Conservation (phyloP, 2,113 vertebrate genomes). For the Pterocles orientalis region DNA sequence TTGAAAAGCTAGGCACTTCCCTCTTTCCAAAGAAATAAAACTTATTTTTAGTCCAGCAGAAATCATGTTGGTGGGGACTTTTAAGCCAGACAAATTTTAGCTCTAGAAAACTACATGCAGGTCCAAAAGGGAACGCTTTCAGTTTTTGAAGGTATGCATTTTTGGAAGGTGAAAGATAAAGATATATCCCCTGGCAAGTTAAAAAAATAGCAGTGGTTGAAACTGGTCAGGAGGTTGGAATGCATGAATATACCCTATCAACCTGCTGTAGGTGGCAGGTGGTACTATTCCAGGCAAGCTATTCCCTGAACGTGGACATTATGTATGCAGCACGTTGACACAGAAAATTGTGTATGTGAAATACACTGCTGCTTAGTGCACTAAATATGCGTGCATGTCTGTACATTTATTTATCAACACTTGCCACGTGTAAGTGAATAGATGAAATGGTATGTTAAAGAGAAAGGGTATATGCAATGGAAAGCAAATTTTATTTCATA, state of each 20-base stretch:
- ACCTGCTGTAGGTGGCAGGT: neutral
- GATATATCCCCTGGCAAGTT: neutral
- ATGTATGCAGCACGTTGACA: neutral
- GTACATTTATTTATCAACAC: neutral
- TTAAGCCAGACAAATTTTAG: neutral
- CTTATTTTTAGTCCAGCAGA: neutral
- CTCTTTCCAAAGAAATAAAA: neutral
- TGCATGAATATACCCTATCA: neutral
- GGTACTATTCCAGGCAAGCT: neutral
- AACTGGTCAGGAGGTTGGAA: neutral
- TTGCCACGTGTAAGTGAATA: neutral
- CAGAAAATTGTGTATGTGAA: neutral
- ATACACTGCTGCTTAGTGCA: neutral
- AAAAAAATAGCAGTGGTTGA: conserved; percentile 24
- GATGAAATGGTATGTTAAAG: neutral
- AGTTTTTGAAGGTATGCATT: neutral
- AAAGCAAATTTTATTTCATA: neutral
- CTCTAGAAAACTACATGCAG: neutral
- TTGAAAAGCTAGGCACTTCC: neutral
- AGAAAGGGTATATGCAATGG: neutral
- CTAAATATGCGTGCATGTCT: neutral
- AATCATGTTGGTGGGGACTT: neutral
- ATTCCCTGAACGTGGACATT: neutral
- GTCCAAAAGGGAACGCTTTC: neutral
- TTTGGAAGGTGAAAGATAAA: conserved; percentile 7